Base-by-base conservation (phyloP, 1,140 invertebrate species). In the Ceratosolen solmsi region DNA sequence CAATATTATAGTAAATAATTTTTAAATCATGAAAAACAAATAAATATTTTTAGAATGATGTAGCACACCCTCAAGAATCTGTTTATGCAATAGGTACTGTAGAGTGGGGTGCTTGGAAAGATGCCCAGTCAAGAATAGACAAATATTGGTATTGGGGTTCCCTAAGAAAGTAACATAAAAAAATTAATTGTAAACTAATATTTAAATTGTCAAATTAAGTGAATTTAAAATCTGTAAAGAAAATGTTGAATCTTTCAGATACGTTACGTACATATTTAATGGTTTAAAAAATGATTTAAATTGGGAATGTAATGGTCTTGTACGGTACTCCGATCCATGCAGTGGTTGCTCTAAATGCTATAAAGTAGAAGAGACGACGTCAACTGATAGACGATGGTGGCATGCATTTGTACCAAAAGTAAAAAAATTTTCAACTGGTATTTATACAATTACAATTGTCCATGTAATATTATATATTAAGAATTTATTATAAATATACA, bases 101-200 rank as follows among this genome's bases (percentile, higher is more conserved):
- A 63, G 95, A 97, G 88, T 96, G 96, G 94, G 97, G 98, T 68
- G 94, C 95, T 20, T 96, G 96, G 89, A 92, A 95, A 87, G 96
- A 99, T 92, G 95, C 96, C 4, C 89, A 95, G 77, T 93, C 93
- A 17, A 92, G 90, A 78, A 94, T 94, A 83, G 94, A 96, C 80
- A 95, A 95, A 88, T 98, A 98, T 89, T 98, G 97, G 97, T 96
- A 97, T 85, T 96, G 95, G 92, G 96, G 96, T 38, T 89, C 93
- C 4, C 89, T 97, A 0, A 94, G 95, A 89, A 94, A 94, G 91
- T 91, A 38, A 1, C 46, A 46, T 46, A 13, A 46, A 46, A 13
- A 46, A 46, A 46, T 22, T 54, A 7, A 51, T 72, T 25, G 30
- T 20, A 22, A 70, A 54, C 0, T 65, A 22, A 65, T 33, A 49